Conservation (phyloP, 1,140 invertebrate genomes). For the Rhizoglyphus robini region DNA sequence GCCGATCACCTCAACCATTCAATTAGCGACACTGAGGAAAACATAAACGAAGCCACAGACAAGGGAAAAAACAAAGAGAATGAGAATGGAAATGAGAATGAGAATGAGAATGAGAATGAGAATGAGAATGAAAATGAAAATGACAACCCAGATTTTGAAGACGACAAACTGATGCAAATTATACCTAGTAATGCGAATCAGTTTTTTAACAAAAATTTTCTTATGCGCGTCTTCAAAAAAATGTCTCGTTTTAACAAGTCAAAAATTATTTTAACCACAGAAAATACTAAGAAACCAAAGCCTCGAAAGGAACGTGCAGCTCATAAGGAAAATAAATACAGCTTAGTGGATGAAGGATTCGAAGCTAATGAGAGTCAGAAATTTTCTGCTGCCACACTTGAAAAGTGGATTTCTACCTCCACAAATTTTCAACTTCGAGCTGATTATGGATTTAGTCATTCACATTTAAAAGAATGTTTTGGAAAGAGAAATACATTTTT, state of each 20-base stretch:
- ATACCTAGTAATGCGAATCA: not conserved
- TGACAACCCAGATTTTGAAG: not conserved
- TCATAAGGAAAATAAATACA: not conserved
- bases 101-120: conserved; percentile 20
- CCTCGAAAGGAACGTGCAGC: not conserved
- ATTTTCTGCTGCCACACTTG: not conserved
- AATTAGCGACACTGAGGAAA: conserved; percentile 18
- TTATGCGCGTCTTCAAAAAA: not conserved
- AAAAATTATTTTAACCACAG: too few relatives aligned
- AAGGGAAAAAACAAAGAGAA: not conserved
- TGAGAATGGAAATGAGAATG: not conserved
- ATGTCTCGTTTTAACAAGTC: not conserved
- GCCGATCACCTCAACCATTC: conserved; percentile 27
- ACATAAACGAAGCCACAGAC: not conserved
- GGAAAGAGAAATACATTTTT: not conserved
- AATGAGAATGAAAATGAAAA: conserved; percentile 23
- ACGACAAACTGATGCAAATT: not conserved
- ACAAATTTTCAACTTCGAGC: not conserved
- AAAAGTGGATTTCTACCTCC: not conserved
- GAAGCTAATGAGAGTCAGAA: not conserved
- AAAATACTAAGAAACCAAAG: not conserved
- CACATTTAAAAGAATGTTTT: not conserved
- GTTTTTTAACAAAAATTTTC: not conserved
- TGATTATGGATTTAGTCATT: not conserved
- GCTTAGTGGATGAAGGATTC: not conserved